Evolutionary conservation across 1,140 invertebrate genomes (phyloP).

Genomic region (Ceratitis capitata): DNA sequence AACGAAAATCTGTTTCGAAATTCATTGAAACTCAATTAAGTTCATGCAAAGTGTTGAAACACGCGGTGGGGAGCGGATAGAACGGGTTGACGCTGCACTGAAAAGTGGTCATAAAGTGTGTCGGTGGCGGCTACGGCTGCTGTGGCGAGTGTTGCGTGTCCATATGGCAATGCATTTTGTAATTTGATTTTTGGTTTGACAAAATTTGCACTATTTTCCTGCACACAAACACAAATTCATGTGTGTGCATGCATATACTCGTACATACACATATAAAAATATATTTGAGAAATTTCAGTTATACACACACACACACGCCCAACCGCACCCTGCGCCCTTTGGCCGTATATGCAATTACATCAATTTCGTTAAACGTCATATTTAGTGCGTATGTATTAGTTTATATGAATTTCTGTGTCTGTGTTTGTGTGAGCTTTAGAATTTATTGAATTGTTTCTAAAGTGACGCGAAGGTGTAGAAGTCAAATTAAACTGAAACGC

Average conservation of each 20-base stretch:
- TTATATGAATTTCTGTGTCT: no score
- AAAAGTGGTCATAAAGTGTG: slow-evolving; percentile 5
- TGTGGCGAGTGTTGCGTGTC: not conserved
- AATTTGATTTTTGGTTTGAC: slow-evolving; percentile 13
- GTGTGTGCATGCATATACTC: not conserved
- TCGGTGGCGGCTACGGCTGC: not conserved
- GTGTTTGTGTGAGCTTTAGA: not conserved
- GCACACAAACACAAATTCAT: not conserved
- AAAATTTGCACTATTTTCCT: not conserved
- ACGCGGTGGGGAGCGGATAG: not conserved
- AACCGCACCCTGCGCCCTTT: no score
- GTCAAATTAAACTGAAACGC: slow-evolving; percentile 29
- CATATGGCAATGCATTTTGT: slow-evolving; percentile 17
- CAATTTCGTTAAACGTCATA: not conserved
- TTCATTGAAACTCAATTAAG: slow-evolving; percentile 24
- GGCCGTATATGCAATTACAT: not conserved
- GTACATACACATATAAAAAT: not conserved
- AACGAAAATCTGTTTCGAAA: slow-evolving; percentile 6
- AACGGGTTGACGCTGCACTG: not conserved
- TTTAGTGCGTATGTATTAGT: not conserved
- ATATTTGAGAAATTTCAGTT: not conserved
- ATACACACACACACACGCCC: not conserved
- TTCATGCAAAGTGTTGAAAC: not conserved
- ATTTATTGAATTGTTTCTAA: slow-evolving; percentile 35
- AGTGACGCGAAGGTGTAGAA: slow-evolving; percentile 30